Conservation (phyloP, 2,797 vertebrate species). For the Artibeus jamaicensis region DNA sequence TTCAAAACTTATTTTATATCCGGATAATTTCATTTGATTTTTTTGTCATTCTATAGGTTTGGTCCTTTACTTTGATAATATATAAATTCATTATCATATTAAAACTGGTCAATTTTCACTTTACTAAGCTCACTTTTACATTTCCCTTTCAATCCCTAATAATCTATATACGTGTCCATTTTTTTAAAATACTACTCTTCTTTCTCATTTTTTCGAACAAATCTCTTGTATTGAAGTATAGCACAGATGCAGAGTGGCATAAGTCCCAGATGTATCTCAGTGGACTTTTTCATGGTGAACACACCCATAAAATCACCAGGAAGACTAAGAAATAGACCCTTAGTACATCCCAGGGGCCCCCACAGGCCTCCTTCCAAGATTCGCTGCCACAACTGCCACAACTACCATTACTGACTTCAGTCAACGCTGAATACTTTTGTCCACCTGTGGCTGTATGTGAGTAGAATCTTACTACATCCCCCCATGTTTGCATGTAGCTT, state of each 20-base stretch:
- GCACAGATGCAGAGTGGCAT: accelerated
- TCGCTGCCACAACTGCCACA: background rate
- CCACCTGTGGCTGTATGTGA: background rate
- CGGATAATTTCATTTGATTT: background rate
- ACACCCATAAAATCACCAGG: background rate
- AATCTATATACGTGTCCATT: background rate
- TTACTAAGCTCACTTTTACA: background rate
- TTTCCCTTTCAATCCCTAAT: background rate
- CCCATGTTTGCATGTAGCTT: background rate
- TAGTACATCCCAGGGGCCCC: background rate
- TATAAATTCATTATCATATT: background rate
- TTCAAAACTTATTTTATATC: background rate
- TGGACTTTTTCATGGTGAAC: background rate
- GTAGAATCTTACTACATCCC: background rate
- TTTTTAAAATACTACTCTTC: background rate
- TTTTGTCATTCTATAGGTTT: background rate
- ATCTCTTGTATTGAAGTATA: background rate
- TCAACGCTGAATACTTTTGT: too few relatives aligned
- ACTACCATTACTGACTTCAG: background rate
- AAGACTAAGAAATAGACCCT: background rate
- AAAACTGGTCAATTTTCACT: background rate
- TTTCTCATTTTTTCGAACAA: background rate
- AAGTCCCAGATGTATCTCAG: background rate
- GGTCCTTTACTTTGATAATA: background rate
- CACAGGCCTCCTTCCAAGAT: accelerated